Evolutionary conservation across 2,797 vertebrate species (phyloP).

Genomic region (Arnoldichthys spilopterus): DNA sequence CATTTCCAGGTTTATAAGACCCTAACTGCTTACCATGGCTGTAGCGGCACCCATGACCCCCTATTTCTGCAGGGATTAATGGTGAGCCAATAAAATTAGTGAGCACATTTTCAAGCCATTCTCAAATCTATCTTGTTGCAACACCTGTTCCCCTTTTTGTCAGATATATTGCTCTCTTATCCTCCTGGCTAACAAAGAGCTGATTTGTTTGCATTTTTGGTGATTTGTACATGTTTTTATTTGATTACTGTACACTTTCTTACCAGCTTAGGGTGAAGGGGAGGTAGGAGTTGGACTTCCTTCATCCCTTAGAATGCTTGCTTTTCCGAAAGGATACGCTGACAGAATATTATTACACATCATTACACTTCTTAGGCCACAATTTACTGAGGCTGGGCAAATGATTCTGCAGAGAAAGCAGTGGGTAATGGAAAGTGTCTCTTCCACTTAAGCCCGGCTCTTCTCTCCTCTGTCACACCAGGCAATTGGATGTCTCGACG

Average conservation of each 20-base stretch:
- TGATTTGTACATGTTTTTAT: constrained; percentile 62
- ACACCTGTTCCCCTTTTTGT: constrained; percentile 62
- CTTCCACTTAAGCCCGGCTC: constrained; percentile 77
- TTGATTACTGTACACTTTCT: constrained; percentile 56
- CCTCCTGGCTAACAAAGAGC: constrained; percentile 55
- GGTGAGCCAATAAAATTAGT: constrained; percentile 70
- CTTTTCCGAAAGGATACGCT: constrained; percentile 77
- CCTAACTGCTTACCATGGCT: constrained; percentile 67
- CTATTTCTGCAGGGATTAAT: constrained; percentile 67
- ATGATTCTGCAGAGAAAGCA: constrained; percentile 79
- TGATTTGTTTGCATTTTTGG: constrained; percentile 63
- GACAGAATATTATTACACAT: constrained; percentile 88
- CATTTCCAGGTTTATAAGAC: constrained; percentile 64
- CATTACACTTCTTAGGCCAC: constrained; percentile 88
- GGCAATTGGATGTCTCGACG: constrained; percentile 63
- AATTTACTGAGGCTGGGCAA: constrained; percentile 85
- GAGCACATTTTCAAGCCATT: constrained; percentile 52
- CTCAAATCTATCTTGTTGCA: constrained; percentile 67
- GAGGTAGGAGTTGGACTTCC: constrained; percentile 23
- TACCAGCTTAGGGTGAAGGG: constrained; percentile 17
- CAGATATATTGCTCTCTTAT: constrained; percentile 33
- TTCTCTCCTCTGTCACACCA: constrained; percentile 72
- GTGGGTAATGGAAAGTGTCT: constrained; percentile 87
- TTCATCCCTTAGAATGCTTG: constrained; percentile 54
- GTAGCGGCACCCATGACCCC: constrained; percentile 62